Base-by-base conservation (phyloP, 2,113 vertebrate genomes). In the Eptatretus burgeri region DNA sequence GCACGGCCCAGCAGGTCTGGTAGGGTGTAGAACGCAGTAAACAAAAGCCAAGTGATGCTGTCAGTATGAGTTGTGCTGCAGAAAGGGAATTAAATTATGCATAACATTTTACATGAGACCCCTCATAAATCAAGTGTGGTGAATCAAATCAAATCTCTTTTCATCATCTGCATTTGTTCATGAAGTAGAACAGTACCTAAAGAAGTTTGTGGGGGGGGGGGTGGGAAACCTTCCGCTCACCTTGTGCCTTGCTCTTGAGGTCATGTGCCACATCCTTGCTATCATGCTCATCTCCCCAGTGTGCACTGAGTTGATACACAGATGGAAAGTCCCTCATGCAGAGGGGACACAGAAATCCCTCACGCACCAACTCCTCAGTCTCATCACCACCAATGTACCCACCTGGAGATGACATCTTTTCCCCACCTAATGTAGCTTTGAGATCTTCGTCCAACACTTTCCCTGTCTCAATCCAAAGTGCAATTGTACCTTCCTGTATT, bases 261-360 rank as follows among this genome's bases (percentile, higher is more conserved):
- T 95, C 88, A 1, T 79, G 82, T 62, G 67, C 73, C 65, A 95
- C 82, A 41, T 89, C 81, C 2, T 76, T 69, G 64, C 93, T 84
- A 13, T 93, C 88, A 16, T 98, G 91, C 69, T 88, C 85, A 27
- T 88, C 84, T 63, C 95, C 91, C 53, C 91, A 98, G 72, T 98
- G 91, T 13, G 78, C 74, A 68, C 85, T 85, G 1, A 98, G 82
- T 69, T 95, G 89, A 66, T 82, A 80, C 68, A 98, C 85, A 1
- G 91, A 84, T 71, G 89, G 91, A 2, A 98, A 78, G 68, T 98
- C 89, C 75, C 91, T 89, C 52, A 86, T 72, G 71, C 91, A 98
- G 13, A 98, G 73, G 0, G 91, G 89, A 68, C 91, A 98, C 9
- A 98, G 74, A 62, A 98, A 98, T 20, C 91, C 91, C 67, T 98